These are phyloP conservation scores for Psococerastis gibbosa DNA, from an alignment of 2,888 invertebrate genomes.

Conservation along the genomic window DNA sequence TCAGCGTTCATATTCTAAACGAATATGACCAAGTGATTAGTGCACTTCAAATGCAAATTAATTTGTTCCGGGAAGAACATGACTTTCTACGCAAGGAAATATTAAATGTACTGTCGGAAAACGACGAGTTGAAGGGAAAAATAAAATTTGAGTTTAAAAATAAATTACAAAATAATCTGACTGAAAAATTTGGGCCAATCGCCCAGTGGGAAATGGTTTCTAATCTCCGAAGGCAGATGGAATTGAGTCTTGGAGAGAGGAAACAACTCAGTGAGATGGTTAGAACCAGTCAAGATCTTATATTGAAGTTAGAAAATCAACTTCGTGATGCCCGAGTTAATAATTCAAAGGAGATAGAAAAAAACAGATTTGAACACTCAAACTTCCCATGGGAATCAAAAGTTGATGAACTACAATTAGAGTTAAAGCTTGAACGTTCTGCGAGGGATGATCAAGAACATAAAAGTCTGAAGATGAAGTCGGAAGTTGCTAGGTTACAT, in stretches of 20 bases:
- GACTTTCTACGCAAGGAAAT: background rate
- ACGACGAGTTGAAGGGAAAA: background rate
- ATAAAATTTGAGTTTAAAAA: constrained; percentile 1
- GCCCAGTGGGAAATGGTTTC: background rate
- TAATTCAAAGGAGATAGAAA: background rate
- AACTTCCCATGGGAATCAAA: background rate
- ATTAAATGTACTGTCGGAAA: background rate
- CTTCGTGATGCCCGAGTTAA: too few relatives aligned
- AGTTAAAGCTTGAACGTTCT: background rate
- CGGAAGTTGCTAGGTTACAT: constrained; percentile 1
- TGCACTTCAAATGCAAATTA: background rate
- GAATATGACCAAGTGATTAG: background rate
- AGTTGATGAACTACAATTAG: background rate
- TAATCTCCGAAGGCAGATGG: background rate
- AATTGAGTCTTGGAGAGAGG: background rate
- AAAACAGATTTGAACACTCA: background rate
- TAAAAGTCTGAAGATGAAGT: background rate
- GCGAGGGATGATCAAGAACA: background rate
- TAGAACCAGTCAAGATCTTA: background rate
- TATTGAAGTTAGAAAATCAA: background rate
- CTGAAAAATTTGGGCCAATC: background rate
- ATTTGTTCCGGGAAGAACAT: background rate
- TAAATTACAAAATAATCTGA: background rate
- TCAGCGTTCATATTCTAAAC: too few relatives aligned
- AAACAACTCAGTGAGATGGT: constrained; percentile 1